Evolutionary conservation across 2,113 vertebrate species (phyloP).

Genomic region (Motacilla alba): DNA sequence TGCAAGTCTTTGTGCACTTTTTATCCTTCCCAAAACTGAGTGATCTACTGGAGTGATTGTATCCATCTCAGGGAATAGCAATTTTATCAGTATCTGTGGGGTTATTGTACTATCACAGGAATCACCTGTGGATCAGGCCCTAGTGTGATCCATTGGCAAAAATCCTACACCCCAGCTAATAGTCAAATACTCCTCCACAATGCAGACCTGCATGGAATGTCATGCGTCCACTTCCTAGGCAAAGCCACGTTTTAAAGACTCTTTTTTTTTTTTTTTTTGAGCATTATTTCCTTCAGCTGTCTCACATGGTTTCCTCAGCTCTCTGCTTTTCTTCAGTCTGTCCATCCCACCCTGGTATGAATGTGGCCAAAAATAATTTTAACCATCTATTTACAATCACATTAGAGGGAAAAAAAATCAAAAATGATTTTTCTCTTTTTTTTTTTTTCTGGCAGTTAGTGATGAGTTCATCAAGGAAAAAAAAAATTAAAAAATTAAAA

Average conservation of each 20-base stretch:
- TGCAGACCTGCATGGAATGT: neutral
- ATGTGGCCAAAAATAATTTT: neutral
- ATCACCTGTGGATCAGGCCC: neutral
- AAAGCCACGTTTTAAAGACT: neutral
- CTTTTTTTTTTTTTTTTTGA: neutral
- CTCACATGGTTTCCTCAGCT: neutral
- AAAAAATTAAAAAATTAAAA: neutral
- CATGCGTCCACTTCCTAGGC: neutral
- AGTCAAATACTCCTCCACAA: neutral
- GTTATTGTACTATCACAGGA: rapidly evolving
- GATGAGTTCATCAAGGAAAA: neutral
- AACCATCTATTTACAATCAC: neutral
- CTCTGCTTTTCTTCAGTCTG: neutral
- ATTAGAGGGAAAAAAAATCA: neutral
- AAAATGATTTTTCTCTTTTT: neutral
- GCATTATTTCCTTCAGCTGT: neutral
- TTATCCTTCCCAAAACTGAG: neutral
- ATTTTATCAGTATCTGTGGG: rapidly evolving
- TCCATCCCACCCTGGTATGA: neutral
- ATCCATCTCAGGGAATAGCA: neutral
- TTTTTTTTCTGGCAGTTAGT: neutral
- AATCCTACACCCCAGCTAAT: neutral
- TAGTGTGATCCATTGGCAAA: neutral
- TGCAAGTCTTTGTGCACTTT: neutral
- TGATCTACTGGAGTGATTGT: neutral